A percentile compares a stretch with the other conserved stretches of the same genome.
phyloP scores from a whole-genome alignment of 2,797 vertebrate species.

The Spheniscus humboldti region DNA sequence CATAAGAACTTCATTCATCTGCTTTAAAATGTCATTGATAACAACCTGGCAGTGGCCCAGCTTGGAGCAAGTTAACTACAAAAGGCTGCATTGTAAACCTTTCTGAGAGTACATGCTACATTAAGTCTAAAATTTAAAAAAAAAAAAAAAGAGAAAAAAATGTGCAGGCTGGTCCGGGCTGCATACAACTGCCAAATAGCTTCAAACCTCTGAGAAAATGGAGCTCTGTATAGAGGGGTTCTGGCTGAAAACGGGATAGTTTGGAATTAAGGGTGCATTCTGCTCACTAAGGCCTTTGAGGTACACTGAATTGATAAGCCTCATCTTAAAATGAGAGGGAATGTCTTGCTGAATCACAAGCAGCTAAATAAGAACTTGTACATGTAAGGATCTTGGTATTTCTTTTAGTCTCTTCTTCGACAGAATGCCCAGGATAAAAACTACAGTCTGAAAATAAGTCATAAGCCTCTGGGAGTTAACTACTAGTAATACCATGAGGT shows the following conservation, averaged over 20 bases:
- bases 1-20: conserved; percentile 66
- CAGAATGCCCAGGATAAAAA: background rate
- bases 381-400: background rate
- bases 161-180: background rate
- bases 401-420: background rate
- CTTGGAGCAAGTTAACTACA: conserved; percentile 59
- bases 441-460: background rate
- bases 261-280: background rate
- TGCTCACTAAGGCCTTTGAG: background rate
- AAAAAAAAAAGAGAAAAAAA: background rate
- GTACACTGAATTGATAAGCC: background rate
- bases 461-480: background rate
- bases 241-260: background rate
- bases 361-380: background rate
- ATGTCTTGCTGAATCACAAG: background rate
- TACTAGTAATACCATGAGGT: background rate
- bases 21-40: conserved; percentile 66
- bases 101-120: conserved; percentile 41
- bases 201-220: conserved; percentile 1
- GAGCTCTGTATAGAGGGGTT: background rate
- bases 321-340: background rate
- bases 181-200: background rate
- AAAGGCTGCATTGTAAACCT: conserved; percentile 60
- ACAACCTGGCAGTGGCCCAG: conserved; percentile 61
- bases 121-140: conserved; percentile 42